phyloP scores from a whole-genome alignment of 2,888 invertebrate species.

The Corythucha ciliata region DNA sequence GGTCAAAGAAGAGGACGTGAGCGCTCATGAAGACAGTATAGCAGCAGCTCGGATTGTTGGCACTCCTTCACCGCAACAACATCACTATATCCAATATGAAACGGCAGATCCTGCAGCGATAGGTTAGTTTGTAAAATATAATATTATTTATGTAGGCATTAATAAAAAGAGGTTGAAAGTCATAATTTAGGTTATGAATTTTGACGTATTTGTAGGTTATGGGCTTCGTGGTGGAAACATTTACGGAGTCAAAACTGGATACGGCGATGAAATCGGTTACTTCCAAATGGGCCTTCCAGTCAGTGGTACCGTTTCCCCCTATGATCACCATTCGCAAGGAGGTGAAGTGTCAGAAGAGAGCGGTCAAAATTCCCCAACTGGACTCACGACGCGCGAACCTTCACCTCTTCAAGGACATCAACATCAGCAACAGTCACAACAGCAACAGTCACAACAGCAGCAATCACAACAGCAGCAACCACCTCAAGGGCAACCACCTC shows the following conservation, averaged over 20 bases:
- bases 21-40: constrained; percentile 25
- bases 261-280: constrained; percentile 22
- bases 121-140: constrained; percentile 14
- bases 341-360: constrained; percentile 26
- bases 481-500: neutral
- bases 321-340: constrained; percentile 11
- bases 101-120: constrained; percentile 18
- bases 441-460: no score
- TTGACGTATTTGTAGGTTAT: constrained; percentile 11
- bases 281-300: constrained; percentile 16
- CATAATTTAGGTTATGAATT: no score
- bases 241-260: constrained; percentile 15
- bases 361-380: constrained; percentile 26
- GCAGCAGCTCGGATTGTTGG: constrained; percentile 25
- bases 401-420: constrained; percentile 21
- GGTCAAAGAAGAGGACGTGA: constrained; percentile 25
- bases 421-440: neutral
- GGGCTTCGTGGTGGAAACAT: constrained; percentile 3
- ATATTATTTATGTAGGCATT: neutral
- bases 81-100: constrained; percentile 25
- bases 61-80: constrained; percentile 21
- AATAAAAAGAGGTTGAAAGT: no score
- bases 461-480: constrained; percentile 8
- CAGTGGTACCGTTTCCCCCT: neutral
- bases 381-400: constrained; percentile 17